Conservation (phyloP, 1,140 invertebrate species). For the Ceratina calcarata region DNA sequence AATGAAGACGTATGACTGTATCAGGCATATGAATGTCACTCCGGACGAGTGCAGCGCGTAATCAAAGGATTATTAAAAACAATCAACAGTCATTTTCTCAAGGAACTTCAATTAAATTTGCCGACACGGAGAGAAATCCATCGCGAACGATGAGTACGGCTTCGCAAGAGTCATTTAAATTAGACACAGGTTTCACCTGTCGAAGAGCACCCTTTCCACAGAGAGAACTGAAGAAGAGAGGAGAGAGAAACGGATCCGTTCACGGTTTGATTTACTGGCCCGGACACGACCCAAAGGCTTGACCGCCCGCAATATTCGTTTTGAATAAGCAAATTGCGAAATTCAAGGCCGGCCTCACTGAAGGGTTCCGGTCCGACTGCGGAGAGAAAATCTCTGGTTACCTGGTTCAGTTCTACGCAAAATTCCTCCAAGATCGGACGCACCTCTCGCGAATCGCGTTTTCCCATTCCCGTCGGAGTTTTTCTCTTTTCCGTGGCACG, state of each 20-base stretch:
- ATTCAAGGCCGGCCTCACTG: constrained; percentile 70
- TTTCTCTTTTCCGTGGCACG: neutral
- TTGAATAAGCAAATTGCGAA: constrained; percentile 75
- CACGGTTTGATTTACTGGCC: constrained; percentile 75
- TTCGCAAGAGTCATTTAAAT: constrained; percentile 27
- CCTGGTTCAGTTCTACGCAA: constrained; percentile 76
- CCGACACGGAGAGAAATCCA: neutral
- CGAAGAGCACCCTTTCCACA: constrained; percentile 16
- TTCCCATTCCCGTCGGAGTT: neutral
- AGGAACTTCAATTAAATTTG: constrained; percentile 19
- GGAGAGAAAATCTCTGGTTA: constrained; percentile 52
- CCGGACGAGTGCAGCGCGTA: neutral
- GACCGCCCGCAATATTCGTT: constrained; percentile 53
- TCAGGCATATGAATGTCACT: neutral
- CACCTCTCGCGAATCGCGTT: neutral
- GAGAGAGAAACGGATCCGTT: constrained; percentile 30
- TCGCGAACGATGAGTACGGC: neutral
- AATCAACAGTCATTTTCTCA: neutral
- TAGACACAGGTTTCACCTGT: constrained; percentile 35
- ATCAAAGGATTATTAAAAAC: neutral
- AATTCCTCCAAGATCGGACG: constrained; percentile 66
- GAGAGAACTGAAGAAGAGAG: neutral
- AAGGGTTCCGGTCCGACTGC: constrained; percentile 59
- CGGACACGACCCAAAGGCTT: constrained; percentile 69
- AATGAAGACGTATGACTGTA: neutral